Evolutionary conservation across 2,113 vertebrate genomes (phyloP).

Genomic region (Phylloscopus trochilus): DNA sequence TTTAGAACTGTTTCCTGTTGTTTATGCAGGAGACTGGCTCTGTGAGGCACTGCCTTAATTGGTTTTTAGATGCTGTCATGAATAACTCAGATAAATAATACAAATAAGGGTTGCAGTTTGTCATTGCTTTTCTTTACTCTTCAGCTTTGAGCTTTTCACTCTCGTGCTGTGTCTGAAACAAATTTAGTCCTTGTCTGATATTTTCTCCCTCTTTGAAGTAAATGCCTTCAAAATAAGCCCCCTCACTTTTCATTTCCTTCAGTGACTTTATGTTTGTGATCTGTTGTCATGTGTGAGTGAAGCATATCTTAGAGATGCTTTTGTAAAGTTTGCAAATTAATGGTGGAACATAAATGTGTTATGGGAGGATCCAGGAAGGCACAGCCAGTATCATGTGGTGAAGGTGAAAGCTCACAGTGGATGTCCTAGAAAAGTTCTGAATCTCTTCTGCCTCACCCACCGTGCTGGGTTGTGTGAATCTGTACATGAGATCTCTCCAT

Average conservation of each 20-base stretch:
- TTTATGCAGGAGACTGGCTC: background rate
- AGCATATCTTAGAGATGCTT: background rate
- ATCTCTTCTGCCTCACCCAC: background rate
- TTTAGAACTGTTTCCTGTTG: background rate
- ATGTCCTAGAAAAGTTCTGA: background rate
- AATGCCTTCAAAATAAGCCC: slow-evolving; percentile 1
- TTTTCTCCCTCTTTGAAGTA: slow-evolving; percentile 8
- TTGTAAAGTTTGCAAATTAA: background rate
- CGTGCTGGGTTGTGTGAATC: background rate
- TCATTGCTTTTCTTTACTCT: background rate
- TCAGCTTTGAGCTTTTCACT: background rate
- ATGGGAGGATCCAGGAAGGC: background rate
- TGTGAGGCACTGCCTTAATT: background rate
- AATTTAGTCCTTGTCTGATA: background rate
- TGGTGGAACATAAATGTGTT: background rate
- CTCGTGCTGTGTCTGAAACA: background rate
- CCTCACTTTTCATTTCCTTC: background rate
- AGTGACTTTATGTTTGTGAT: background rate
- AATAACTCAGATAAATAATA: slow-evolving; percentile 33
- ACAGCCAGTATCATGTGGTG: background rate
- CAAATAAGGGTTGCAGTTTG: background rate
- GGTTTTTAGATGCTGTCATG: background rate
- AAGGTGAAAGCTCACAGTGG: background rate
- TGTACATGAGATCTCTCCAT: background rate
- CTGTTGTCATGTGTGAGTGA: background rate